Base-by-base conservation (phyloP, 2,888 invertebrate species). In the Cataglyphis livida region DNA sequence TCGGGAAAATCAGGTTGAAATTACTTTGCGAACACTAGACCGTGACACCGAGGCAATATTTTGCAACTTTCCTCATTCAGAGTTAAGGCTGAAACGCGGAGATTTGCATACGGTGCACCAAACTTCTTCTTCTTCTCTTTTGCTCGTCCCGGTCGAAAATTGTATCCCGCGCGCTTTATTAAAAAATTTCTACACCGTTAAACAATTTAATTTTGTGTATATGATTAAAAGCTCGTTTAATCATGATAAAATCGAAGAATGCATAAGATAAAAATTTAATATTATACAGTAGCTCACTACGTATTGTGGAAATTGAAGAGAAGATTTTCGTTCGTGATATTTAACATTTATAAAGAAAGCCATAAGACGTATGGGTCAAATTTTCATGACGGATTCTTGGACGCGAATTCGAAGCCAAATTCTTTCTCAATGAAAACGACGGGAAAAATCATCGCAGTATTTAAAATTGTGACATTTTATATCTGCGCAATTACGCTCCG, bases 61-160 rank as follows among this genome's bases (percentile, higher is more conserved):
- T 76, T 76, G 70, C 15, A 76, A 76, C 76, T 76, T 76, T 76
- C 70, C 76, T 76, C 76, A 76, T 76, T 54, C 68, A 54, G 15
- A 76, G 70, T 54, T 76, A 76, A 68, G 54, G 76, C n/a, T 54
- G 44, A 76, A 66, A 66, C 54, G 68, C 38, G 28, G 28, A 54
- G 28, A 76, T 68, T 68, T 76, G 38, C 76, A 76, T 68, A 38
- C 44, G 18, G 32, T 61, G 73, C 41, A 41, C 44, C 35, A 28
- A 76, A 76, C 70, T 76, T 66, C 51, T 76, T 66, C 51, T 76
- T 66, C 51, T 61, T 28, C n/a, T 5, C 15, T 48, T 32, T 41
- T 62, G 61, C 41, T 41, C 38, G 6, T 64, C 64, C 38, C 3
- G 15, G 3, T 18, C 32, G 48, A 71, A 76, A 68, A 65, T 65